Conservation (phyloP, 2,888 invertebrate genomes). For the Elmis aenea region DNA sequence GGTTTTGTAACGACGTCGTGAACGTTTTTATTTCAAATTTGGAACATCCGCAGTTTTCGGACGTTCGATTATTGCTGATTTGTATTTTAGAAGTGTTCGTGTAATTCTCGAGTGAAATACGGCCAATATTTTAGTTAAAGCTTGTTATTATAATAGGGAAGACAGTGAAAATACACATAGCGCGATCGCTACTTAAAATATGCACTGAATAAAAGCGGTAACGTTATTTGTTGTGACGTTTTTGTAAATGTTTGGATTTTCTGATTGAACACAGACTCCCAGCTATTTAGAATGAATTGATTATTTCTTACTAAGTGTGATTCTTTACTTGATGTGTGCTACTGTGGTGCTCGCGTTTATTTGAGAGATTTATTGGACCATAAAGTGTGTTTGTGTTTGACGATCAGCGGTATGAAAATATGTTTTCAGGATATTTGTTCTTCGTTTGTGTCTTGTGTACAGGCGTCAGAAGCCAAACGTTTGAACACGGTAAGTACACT, state of each 20-base stretch:
- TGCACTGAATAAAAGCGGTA: slow-evolving; percentile 33
- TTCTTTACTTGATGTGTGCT: slow-evolving; percentile 16
- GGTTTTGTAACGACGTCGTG: slow-evolving; percentile 6
- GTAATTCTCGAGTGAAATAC: too few relatives aligned
- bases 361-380: slow-evolving; percentile 17
- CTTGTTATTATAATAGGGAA: slow-evolving; percentile 17
- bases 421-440: slow-evolving; percentile 29
- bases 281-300: slow-evolving; percentile 38
- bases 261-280: slow-evolving; percentile 40
- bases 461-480: slow-evolving; percentile 21
- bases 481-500: slow-evolving; percentile 18
- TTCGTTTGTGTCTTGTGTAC: slow-evolving; percentile 26
- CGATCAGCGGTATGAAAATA: slow-evolving; percentile 27
- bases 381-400: slow-evolving; percentile 28
- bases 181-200: slow-evolving; percentile 26
- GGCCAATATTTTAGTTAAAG: slow-evolving; percentile 16
- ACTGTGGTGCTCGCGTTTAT: slow-evolving; percentile 14
- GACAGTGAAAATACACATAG: slow-evolving; percentile 20
- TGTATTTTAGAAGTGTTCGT: too few relatives aligned
- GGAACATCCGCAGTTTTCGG: too few relatives aligned
- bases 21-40: too few relatives aligned
- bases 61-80: too few relatives aligned
- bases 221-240: slow-evolving; percentile 43
- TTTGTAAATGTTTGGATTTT: slow-evolving; percentile 43
- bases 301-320: slow-evolving; percentile 28